phyloP scores from a whole-genome alignment of 2,888 invertebrate genomes.

The Crocallis elinguaria region DNA sequence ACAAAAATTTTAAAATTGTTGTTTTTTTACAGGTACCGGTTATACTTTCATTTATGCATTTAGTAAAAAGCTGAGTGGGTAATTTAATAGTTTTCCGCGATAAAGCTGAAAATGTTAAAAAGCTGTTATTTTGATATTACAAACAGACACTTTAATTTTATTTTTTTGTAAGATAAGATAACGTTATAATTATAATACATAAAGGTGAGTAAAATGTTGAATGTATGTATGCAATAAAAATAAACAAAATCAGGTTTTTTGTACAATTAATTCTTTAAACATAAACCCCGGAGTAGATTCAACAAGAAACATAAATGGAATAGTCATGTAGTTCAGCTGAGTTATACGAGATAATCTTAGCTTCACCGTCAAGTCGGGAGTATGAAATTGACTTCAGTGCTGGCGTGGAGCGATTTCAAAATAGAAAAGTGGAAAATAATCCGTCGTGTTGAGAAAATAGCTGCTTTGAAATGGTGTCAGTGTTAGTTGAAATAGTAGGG shows the following conservation, averaged over 20 bases:
- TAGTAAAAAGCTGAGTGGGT: no score
- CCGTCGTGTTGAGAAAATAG: constrained; percentile 36
- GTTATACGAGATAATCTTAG: constrained; percentile 65
- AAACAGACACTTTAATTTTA: no score
- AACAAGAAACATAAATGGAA: constrained; percentile 74
- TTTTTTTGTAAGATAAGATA: no score
- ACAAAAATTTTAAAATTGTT: no score
- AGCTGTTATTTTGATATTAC: no score
- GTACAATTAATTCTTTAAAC: not conserved
- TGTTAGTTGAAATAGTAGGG: constrained; percentile 1
- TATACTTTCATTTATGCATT: no score
- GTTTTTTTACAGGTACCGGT: no score
- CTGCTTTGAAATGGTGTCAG: constrained; percentile 18
- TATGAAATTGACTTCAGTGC: constrained; percentile 48
- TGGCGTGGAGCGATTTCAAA: constrained; percentile 46
- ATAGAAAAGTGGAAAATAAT: constrained; percentile 38
- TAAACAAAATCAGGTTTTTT: not conserved
- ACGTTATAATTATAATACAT: no score
- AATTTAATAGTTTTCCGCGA: no score
- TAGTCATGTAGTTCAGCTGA: constrained; percentile 70
- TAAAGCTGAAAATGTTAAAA: no score
- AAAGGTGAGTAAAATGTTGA: no score
- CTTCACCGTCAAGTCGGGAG: constrained; percentile 49
- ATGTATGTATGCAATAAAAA: no score
- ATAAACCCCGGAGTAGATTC: constrained; percentile 39